phyloP scores from a whole-genome alignment of 1,140 invertebrate species.

The Mizuhopecten yessoensis region DNA sequence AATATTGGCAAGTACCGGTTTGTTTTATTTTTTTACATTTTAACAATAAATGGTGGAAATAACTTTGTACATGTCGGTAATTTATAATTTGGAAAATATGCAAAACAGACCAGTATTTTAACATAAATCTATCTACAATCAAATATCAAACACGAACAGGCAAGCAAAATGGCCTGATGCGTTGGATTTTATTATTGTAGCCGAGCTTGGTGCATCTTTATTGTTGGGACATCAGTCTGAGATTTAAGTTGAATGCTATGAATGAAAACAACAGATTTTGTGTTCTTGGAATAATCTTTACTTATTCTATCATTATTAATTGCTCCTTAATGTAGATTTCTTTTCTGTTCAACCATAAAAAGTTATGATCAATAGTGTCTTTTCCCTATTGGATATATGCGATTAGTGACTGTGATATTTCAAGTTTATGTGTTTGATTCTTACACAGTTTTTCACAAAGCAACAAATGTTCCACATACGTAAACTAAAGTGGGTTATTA shows the following conservation, averaged over 20 bases:
- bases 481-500: not conserved
- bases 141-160: not conserved
- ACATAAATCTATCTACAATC: not conserved
- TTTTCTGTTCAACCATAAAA: not conserved
- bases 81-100: not conserved
- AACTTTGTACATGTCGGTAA: too few relatives aligned
- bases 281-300: not conserved
- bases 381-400: too few relatives aligned
- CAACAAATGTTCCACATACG: not conserved
- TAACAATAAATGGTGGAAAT: too few relatives aligned
- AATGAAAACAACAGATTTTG: not conserved
- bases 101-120: conserved; percentile 2
- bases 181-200: not conserved
- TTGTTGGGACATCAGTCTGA: not conserved
- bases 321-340: not conserved
- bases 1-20: too few relatives aligned
- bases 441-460: not conserved
- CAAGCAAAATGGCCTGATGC: not conserved
- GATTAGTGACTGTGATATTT: not conserved
- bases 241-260: conserved; percentile 10
- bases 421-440: not conserved
- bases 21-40: too few relatives aligned
- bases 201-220: not conserved
- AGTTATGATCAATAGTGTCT: not conserved
- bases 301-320: not conserved